phyloP scores from a whole-genome alignment of 2,888 invertebrate genomes.

The Lasioglossum marginatum region DNA sequence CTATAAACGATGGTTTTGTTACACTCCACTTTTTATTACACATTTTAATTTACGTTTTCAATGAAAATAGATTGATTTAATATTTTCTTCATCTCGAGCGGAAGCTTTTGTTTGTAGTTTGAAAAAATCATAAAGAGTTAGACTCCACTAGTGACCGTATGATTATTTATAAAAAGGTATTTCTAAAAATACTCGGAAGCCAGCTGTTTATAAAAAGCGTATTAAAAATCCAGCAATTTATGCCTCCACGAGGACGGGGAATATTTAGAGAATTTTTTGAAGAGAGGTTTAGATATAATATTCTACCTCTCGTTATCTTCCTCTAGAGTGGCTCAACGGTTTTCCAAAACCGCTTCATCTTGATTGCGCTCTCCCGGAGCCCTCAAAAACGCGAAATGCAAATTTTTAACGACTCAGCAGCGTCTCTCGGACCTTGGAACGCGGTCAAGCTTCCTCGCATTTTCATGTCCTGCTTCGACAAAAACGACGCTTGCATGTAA shows the following conservation, averaged over 20 bases:
- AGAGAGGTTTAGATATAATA: background rate
- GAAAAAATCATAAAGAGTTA: background rate
- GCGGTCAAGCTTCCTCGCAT: background rate
- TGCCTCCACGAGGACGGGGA: background rate
- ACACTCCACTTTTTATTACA: background rate
- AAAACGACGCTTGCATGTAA: constrained; percentile 15
- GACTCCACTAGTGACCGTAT: background rate
- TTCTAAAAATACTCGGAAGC: background rate
- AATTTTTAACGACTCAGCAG: background rate
- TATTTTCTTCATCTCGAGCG: no score
- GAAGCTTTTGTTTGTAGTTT: background rate
- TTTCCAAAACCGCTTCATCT: constrained; percentile 4
- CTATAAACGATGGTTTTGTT: background rate
- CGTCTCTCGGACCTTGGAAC: constrained; percentile 11
- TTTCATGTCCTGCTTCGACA: background rate
- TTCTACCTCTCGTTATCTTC: background rate
- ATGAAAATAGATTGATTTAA: no score
- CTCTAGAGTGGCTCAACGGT: background rate
- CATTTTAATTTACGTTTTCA: background rate
- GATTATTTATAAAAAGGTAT: background rate
- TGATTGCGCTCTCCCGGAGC: background rate
- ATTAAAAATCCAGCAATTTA: background rate
- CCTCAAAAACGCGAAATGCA: background rate
- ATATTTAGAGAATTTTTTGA: background rate
- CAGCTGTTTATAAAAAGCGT: background rate